Percentiles rank a stretch among this genome's conserved stretches.
Conservation (phyloP, 2,797 vertebrate species). For the Acestrorhynchus altus region DNA sequence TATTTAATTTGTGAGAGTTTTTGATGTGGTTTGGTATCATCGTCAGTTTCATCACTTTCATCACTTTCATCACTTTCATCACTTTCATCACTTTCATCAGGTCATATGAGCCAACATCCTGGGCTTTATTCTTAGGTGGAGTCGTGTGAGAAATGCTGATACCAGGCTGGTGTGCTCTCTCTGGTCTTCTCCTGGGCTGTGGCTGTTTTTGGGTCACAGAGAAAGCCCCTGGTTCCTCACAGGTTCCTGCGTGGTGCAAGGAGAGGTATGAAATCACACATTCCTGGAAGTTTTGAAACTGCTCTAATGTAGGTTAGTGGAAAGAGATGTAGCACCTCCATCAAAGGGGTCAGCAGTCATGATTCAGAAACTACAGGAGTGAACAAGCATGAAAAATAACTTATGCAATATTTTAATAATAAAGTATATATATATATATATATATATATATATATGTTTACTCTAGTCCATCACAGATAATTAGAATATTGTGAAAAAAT, state of each 20-base stretch:
- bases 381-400: background rate
- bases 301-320: slow-evolving; percentile 40
- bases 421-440: too few relatives aligned
- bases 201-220: slow-evolving; percentile 42
- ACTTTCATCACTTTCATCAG: background rate
- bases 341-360: background rate
- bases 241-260: background rate
- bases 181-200: slow-evolving; percentile 9
- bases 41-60: too few relatives aligned
- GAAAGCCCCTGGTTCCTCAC: slow-evolving; percentile 37
- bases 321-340: background rate
- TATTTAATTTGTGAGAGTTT: too few relatives aligned
- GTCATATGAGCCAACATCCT: background rate
- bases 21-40: too few relatives aligned
- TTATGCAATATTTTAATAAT: background rate
- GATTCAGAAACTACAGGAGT: background rate
- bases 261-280: background rate
- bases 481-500: too few relatives aligned
- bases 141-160: background rate
- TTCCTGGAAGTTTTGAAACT: slow-evolving; percentile 52
- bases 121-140: background rate
- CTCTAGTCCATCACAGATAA: too few relatives aligned
- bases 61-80: too few relatives aligned
- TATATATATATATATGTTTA: too few relatives aligned
- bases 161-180: slow-evolving; percentile 1